A percentile compares a stretch with the other conserved stretches of the same genome.
Conservation (phyloP, 1,140 invertebrate genomes). For the Diabrotica undecimpunctata region DNA sequence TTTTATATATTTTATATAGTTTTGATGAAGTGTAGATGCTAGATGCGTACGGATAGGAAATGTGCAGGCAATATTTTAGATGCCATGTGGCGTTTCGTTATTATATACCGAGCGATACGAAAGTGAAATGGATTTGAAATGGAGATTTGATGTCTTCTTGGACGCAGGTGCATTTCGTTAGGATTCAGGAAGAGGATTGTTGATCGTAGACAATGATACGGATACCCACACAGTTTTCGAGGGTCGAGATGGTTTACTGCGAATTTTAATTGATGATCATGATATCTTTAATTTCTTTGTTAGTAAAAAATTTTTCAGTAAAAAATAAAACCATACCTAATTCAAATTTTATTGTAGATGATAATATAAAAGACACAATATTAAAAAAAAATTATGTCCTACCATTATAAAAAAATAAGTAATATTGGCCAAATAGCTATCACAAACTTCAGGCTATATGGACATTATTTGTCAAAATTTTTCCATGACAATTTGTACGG, state of each 20-base stretch:
- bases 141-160: conserved; percentile 12
- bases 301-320: too few species aligned
- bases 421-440: too few species aligned
- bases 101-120: not conserved
- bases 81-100: conserved; percentile 12
- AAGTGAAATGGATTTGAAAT: conserved; percentile 16
- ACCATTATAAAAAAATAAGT: too few species aligned
- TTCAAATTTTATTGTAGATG: too few species aligned
- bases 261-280: not conserved
- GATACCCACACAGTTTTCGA: not conserved
- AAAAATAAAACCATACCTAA: too few species aligned
- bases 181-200: not conserved
- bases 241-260: not conserved
- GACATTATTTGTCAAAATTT: too few species aligned
- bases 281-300: too few species aligned
- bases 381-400: too few species aligned
- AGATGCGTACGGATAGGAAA: conserved; percentile 10
- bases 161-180: not conserved
- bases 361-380: too few species aligned
- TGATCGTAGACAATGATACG: not conserved
- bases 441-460: too few species aligned
- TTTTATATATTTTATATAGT: conserved; percentile 3
- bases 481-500: too few species aligned
- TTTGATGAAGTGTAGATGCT: conserved; percentile 13
- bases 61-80: conserved; percentile 13